Base-by-base conservation (phyloP, 2,888 invertebrate genomes). In the Ectemnius lituratus region DNA sequence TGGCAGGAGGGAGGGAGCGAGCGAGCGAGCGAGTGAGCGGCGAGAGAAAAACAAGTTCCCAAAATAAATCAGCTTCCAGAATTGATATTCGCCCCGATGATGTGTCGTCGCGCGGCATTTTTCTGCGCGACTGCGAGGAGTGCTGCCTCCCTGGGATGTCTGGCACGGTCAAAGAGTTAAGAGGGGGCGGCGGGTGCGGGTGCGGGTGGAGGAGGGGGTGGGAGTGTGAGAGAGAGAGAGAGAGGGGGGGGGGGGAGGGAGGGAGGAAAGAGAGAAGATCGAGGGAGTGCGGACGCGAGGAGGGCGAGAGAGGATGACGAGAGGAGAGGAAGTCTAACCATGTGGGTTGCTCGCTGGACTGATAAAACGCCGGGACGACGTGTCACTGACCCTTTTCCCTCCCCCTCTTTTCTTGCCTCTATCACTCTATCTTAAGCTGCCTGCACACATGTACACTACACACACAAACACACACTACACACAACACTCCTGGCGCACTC, bases 291-390 rank as follows among this genome's bases (percentile, higher is more conserved):
- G 20, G 20, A 20, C 20, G 58, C 63, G 69, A 56, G 62, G 56
- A 62, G 52, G 57, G 60, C 58, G 77, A 77, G 78, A 77, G 78
- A 37, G 37, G 69, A 70, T 67, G 62, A 68, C 46, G 73, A 74
- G 77, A 78, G 78, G 80, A 78, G 79, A 76, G 78, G 74, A 78
- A 75, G 74, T 64, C 69, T 73, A 74, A 82, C 71, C 79, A 76
- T 80, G 78, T 76, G 81, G 78, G 75, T 70, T 72, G 79, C 69
- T 73, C 78, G 75, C 67, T 77, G 70, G 75, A 73, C 80, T 80
- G 85, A 85, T 84, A 84, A 78, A 84, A 83, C 81, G 82, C 77
- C 79, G 76, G 66, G 81, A 78, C 84, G 83, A 82, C 82, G 83
- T 85, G 86, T 86, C 86, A 86, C 81, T 86, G 86, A 84, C 85